A percentile compares a stretch with the other conserved stretches of the same genome.
These are phyloP conservation scores for Drosophila repleta DNA, from an alignment of 1,140 invertebrate genomes.

Conservation along the genomic window DNA sequence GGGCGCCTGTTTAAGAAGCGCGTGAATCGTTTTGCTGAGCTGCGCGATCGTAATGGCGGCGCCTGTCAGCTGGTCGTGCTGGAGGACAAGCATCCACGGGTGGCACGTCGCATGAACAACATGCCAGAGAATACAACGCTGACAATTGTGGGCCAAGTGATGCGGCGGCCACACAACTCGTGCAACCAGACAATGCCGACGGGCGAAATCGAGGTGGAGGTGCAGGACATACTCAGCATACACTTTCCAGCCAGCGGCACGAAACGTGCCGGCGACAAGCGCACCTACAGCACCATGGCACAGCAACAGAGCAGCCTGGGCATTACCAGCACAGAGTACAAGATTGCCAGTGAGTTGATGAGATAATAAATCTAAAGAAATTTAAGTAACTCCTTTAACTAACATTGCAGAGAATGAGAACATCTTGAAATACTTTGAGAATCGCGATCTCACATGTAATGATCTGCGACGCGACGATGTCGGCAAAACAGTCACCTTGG, in stretches of 20 bases:
- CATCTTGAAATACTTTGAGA: constrained; percentile 84
- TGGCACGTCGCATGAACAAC: constrained; percentile 82
- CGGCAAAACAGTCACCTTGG: constrained; percentile 87
- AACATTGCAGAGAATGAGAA: constrained; percentile 72
- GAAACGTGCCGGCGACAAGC: constrained; percentile 69
- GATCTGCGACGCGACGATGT: constrained; percentile 87
- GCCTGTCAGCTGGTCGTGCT: constrained; percentile 84
- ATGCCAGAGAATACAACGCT: constrained; percentile 83
- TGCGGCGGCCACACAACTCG: constrained; percentile 71
- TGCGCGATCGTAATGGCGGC: constrained; percentile 81
- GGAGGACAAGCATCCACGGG: constrained; percentile 81
- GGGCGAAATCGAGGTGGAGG: constrained; percentile 83
- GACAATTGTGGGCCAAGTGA: constrained; percentile 82
- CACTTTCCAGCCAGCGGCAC: constrained; percentile 67
- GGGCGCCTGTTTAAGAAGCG: constrained; percentile 83
- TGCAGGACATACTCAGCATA: constrained; percentile 82
- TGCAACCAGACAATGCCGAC: constrained; percentile 84
- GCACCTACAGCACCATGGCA: constrained; percentile 74
- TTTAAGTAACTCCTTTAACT: not conserved
- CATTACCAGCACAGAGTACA: constrained; percentile 83
- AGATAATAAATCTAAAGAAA: not conserved
- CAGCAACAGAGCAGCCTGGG: constrained; percentile 68
- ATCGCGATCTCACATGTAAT: constrained; percentile 90
- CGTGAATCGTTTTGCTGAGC: constrained; percentile 81
- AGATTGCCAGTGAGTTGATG: constrained; percentile 72